Conservation (phyloP, 2,888 invertebrate genomes). For the Tachina lurida region DNA sequence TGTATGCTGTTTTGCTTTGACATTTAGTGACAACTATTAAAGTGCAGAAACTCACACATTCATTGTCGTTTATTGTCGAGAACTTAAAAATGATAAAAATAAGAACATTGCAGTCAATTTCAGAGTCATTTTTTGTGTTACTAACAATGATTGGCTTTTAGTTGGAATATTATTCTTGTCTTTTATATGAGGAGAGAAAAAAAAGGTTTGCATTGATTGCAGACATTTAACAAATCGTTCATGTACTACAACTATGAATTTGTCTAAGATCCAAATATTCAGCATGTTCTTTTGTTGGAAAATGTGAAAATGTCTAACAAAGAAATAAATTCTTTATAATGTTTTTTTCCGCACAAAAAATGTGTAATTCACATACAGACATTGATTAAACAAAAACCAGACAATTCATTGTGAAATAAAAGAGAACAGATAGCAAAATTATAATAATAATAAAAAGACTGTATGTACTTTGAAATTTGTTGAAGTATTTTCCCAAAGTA, state of each 20-base stretch:
- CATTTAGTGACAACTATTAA: slow-evolving; percentile 69
- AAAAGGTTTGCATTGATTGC: slow-evolving; percentile 59
- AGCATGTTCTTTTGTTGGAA: slow-evolving; percentile 30
- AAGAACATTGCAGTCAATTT: slow-evolving; percentile 37
- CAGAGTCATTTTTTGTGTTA: slow-evolving; percentile 16
- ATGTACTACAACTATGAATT: slow-evolving; percentile 25
- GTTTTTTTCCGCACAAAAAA: neutral
- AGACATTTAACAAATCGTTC: slow-evolving; percentile 61
- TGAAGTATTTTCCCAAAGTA: neutral
- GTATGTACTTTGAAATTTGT: neutral
- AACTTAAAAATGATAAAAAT: slow-evolving; percentile 20
- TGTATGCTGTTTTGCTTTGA: slow-evolving; percentile 63
- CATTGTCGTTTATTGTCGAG: slow-evolving; percentile 65
- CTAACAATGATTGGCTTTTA: slow-evolving; percentile 65
- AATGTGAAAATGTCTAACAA: slow-evolving; percentile 17
- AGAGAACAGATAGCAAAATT: neutral
- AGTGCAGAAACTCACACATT: slow-evolving; percentile 70
- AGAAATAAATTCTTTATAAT: slow-evolving; percentile 34
- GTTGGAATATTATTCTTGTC: slow-evolving; percentile 30
- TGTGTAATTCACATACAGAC: slow-evolving; percentile 4
- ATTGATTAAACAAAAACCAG: slow-evolving; percentile 5
- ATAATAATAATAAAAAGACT: neutral
- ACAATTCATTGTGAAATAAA: slow-evolving; percentile 20
- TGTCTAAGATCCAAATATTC: slow-evolving; percentile 41
- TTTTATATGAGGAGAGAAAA: slow-evolving; percentile 19